Conservation (phyloP, 2,888 invertebrate species). For the Apomyelois bistriatella region DNA sequence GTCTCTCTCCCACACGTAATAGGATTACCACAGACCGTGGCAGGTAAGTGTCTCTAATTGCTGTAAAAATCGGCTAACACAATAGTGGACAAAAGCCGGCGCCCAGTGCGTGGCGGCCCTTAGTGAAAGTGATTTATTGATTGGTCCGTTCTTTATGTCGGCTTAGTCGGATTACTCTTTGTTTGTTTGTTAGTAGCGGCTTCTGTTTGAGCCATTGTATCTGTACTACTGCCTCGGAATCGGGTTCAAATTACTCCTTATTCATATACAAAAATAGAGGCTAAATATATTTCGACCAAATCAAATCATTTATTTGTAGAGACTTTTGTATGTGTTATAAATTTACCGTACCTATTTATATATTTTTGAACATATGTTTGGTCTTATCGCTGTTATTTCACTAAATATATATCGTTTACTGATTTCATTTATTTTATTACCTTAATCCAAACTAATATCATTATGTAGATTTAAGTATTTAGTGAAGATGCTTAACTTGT, state of each 20-base stretch:
- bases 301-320: neutral
- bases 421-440: no score
- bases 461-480: no score
- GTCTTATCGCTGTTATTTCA: no score
- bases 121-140: slow-evolving; percentile 76
- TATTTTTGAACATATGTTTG: no score
- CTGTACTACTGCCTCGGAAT: slow-evolving; percentile 13
- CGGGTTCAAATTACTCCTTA: slow-evolving; percentile 11
- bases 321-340: no score
- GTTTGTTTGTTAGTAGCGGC: slow-evolving; percentile 66
- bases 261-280: slow-evolving; percentile 3
- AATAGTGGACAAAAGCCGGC: slow-evolving; percentile 62
- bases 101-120: slow-evolving; percentile 57
- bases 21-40: slow-evolving; percentile 66
- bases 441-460: no score
- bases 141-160: slow-evolving; percentile 56
- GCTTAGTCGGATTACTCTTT: slow-evolving; percentile 61
- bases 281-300: neutral
- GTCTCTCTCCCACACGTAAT: slow-evolving; percentile 51
- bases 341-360: no score
- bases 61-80: slow-evolving; percentile 75
- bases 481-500: no score
- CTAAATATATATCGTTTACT: no score
- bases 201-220: slow-evolving; percentile 37
- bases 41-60: slow-evolving; percentile 79